Conservation (phyloP, 35 echinoderm and acorn worm genomes). For the Chiridota heheva region DNA sequence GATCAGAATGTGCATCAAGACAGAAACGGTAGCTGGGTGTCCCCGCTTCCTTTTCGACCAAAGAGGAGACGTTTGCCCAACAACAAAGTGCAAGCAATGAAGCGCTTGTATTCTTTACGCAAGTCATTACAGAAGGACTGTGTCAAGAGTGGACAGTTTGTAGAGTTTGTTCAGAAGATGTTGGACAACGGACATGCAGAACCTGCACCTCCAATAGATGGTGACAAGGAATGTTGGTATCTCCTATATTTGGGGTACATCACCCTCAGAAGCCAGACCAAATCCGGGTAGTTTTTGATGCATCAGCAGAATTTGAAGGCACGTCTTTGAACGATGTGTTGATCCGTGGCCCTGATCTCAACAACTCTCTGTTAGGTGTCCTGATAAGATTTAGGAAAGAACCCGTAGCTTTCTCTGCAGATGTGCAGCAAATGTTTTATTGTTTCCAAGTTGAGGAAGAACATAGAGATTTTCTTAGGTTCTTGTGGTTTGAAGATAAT, state of each 20-base stretch:
- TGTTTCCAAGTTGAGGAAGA: constrained; percentile 27
- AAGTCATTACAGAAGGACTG: constrained; percentile 24
- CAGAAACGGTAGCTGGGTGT: constrained; percentile 27
- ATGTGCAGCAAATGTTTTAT: constrained; percentile 19
- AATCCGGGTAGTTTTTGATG: constrained; percentile 40
- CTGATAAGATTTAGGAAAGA: constrained; percentile 34
- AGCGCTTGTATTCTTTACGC: constrained; percentile 3
- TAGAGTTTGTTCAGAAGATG: neutral
- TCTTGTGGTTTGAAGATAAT: constrained; percentile 39
- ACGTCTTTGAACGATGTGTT: constrained; percentile 25
- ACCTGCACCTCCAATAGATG: constrained; percentile 19
- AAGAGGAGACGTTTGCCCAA: constrained; percentile 24
- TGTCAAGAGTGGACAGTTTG: constrained; percentile 21
- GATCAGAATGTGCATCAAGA: constrained; percentile 19
- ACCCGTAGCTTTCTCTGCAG: constrained; percentile 20
- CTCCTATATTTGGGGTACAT: constrained; percentile 43
- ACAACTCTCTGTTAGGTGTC: constrained; percentile 14
- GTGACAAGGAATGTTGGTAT: constrained; percentile 23
- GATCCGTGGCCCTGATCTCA: constrained; percentile 31
- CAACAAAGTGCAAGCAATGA: constrained; percentile 35
- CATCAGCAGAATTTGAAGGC: constrained; percentile 14
- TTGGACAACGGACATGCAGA: constrained; percentile 17
- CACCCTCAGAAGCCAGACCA: constrained; percentile 46
- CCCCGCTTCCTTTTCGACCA: constrained; percentile 29
- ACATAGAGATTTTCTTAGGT: constrained; percentile 31